These are phyloP conservation scores for Erpetoichthys calabaricus DNA, from an alignment of 2,797 vertebrate genomes.

Conservation along the genomic window DNA sequence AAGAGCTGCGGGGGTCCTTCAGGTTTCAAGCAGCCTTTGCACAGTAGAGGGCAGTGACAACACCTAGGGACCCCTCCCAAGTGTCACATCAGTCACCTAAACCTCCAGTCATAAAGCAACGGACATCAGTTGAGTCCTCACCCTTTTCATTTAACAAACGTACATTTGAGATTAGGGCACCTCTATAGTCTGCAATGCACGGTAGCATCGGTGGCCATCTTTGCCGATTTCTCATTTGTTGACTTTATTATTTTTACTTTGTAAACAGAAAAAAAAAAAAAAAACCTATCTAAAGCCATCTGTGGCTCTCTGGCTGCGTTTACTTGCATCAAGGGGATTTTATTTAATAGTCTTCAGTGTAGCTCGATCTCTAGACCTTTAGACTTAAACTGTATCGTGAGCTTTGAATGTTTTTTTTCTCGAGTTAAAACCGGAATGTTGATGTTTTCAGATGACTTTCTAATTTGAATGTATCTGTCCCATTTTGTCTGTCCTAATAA, in stretches of 20 bases:
- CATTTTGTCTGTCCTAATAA: constrained; percentile 72
- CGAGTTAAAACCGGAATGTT: constrained; percentile 60
- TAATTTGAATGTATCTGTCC: constrained; percentile 56
- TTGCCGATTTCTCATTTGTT: constrained; percentile 39
- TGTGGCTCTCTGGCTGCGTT: constrained; percentile 27
- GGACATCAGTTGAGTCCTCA: too few species aligned
- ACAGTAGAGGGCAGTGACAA: too few species aligned
- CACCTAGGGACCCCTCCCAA: too few species aligned
- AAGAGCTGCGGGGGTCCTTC: too few species aligned
- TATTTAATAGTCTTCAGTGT: constrained; percentile 58
- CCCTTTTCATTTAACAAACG: too few species aligned
- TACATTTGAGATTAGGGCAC: too few species aligned
- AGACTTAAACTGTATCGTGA: constrained; percentile 40
- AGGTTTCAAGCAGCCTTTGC: too few species aligned
- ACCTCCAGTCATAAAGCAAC: too few species aligned
- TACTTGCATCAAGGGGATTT: constrained; percentile 43
- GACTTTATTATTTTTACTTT: constrained; percentile 46
- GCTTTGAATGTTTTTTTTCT: constrained; percentile 53
- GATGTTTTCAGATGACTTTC: constrained; percentile 48
- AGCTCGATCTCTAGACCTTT: constrained; percentile 48
- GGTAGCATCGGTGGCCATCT: constrained; percentile 33
- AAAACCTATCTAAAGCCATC: constrained; percentile 30
- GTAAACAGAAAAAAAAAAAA: constrained; percentile 33
- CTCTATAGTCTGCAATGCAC: constrained; percentile 9
- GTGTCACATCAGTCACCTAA: too few species aligned